These are phyloP conservation scores for Umimayanthus kanabou DNA, from an alignment of 92 coral and sea anemone genomes.

Conservation along the genomic window DNA sequence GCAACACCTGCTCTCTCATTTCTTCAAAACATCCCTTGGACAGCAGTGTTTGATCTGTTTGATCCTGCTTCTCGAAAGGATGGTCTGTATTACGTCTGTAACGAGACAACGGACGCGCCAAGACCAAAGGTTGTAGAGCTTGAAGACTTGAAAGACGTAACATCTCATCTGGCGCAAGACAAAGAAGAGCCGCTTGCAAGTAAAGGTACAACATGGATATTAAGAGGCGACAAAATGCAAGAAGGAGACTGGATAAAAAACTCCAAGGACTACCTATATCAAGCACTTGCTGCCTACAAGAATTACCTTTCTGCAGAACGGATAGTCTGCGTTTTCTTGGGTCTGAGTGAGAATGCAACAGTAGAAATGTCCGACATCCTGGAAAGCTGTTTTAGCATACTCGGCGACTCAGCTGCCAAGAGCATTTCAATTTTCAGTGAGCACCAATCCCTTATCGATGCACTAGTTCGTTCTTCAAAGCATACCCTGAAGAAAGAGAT, in stretches of 20 bases:
- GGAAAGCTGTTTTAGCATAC: constrained; percentile 62
- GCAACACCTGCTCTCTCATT: constrained; percentile 48
- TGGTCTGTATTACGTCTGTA: constrained; percentile 55
- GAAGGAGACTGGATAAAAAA: constrained; percentile 57
- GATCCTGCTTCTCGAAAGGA: constrained; percentile 46
- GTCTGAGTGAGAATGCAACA: constrained; percentile 41
- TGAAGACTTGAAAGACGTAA: constrained; percentile 52
- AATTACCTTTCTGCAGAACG: constrained; percentile 46
- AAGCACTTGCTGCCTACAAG: constrained; percentile 56
- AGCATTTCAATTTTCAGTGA: constrained; percentile 61
- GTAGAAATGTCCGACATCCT: constrained; percentile 62
- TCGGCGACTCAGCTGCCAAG: constrained; percentile 52
- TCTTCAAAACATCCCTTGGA: constrained; percentile 71
- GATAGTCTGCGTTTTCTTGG: constrained; percentile 58
- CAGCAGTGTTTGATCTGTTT: constrained; percentile 64
- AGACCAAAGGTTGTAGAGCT: constrained; percentile 47
- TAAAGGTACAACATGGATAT: constrained; percentile 67
- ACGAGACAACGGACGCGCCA: constrained; percentile 63
- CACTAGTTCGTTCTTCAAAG: constrained; percentile 44
- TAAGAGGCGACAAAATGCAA: constrained; percentile 57
- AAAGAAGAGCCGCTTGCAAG: constrained; percentile 45
- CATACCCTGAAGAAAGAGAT: constrained; percentile 48
- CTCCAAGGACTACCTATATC: constrained; percentile 59
- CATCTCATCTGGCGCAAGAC: constrained; percentile 13
- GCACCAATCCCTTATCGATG: constrained; percentile 19